phyloP scores from a whole-genome alignment of 2,113 vertebrate species.

The Coturnix japonica region DNA sequence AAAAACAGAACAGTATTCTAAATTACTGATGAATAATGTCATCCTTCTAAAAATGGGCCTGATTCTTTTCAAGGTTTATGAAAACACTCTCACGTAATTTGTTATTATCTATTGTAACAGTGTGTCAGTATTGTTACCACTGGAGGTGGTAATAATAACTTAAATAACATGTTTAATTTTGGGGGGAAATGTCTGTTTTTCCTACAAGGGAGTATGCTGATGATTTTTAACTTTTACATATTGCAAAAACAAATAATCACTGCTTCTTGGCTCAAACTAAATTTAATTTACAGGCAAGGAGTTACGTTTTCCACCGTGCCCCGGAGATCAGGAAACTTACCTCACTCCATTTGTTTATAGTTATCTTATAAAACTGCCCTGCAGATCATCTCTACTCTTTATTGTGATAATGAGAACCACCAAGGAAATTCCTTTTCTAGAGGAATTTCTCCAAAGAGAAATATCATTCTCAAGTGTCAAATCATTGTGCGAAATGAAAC shows the following conservation, averaged over 20 bases:
- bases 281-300: neutral
- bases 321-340: neutral
- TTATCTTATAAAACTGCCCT: constrained; percentile 4
- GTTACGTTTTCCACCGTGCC: neutral
- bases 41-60: neutral
- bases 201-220: neutral
- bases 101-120: neutral
- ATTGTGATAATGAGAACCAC: constrained; percentile 26
- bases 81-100: neutral
- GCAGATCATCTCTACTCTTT: neutral
- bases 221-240: neutral
- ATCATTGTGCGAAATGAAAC: constrained; percentile 28
- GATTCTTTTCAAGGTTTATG: neutral
- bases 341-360: neutral
- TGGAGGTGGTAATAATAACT: neutral
- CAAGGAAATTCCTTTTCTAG: constrained; percentile 3
- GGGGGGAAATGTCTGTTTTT: neutral
- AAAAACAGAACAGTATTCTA: neutral
- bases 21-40: neutral
- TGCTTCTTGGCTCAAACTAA: neutral
- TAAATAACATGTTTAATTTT: neutral
- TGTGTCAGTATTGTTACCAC: neutral
- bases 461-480: constrained; percentile 12
- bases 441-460: constrained; percentile 40
- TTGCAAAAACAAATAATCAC: constrained; percentile 44